Base-by-base conservation (phyloP, 1,140 invertebrate genomes). In the Drosophila mayri region DNA sequence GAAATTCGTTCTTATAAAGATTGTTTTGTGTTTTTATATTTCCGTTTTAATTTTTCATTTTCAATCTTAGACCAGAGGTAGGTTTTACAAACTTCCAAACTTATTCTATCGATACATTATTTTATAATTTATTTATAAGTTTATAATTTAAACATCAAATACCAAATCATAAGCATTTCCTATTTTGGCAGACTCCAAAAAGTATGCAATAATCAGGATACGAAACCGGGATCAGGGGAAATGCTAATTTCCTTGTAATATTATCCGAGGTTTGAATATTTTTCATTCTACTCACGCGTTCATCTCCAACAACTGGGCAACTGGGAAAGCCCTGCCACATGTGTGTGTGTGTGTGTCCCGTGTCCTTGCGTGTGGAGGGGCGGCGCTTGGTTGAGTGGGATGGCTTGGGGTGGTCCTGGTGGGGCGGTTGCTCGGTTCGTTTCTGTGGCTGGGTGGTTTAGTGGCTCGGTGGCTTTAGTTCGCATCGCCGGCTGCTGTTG, bases 391-490 rank as follows among this genome's bases (percentile, higher is more conserved):
- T 25, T 46, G 35, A 37, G 60, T 59, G 16, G 40, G 40, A 14
- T 16, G n/a, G 16, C 10, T 22, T 66, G 32, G 22, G 14, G 30
- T 30, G 28, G 28, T 30, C 25, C 20, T n/a, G 16, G 18, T 18
- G 30, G 22, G 8, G 46, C 22, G 22, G 14, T 47, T 22, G 44
- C 25, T 47, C 22, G 46, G 46, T 47, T 47, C 35, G 35, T 62
- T 30, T 35, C 61, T 66, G 66, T 37, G 66, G 66, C 44, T 28
- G 46, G 62, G 62, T 64, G 38, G 62, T 43, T 64, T 61, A 52
- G 66, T 66, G 61, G 46, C 62, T 65, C 65, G 44, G 44, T 68
- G 46, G 46, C 46, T 54, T 54, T 25, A 32, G 59, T 41, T 68
- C 37, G 37, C 60, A 35, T 62, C 44, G 18, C 30, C 40, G 54